These are phyloP conservation scores for Myopa tessellatipennis DNA, from an alignment of 2,888 invertebrate genomes.

Conservation along the genomic window DNA sequence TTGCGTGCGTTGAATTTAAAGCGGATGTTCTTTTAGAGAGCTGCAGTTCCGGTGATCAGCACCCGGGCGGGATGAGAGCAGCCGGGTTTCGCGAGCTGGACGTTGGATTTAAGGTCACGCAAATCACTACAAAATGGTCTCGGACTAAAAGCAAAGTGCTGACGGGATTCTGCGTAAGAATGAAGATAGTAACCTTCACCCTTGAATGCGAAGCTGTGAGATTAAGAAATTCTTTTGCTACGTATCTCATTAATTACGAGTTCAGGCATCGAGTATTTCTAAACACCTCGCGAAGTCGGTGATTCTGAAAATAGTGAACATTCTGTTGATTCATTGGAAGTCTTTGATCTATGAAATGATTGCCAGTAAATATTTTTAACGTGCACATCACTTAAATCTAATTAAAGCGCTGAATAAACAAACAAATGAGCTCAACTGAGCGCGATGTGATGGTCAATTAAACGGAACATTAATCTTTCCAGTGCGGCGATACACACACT, in stretches of 20 bases:
- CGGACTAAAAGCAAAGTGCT: too few relatives aligned
- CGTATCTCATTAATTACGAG: too few relatives aligned
- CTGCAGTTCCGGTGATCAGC: neutral
- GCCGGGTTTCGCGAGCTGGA: too few relatives aligned
- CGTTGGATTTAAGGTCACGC: neutral
- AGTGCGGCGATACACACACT: too few relatives aligned
- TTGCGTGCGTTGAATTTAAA: conserved; percentile 19
- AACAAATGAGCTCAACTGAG: neutral
- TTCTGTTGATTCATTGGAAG: neutral
- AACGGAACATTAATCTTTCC: neutral
- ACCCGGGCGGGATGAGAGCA: neutral
- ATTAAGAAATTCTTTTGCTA: too few relatives aligned
- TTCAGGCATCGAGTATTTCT: too few relatives aligned
- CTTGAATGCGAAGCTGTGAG: too few relatives aligned
- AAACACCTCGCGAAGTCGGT: too few relatives aligned
- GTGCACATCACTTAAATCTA: neutral
- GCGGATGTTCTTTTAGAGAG: neutral
- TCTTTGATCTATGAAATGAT: conserved; percentile 8
- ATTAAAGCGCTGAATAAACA: neutral
- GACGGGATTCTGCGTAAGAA: too few relatives aligned
- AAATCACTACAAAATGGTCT: neutral
- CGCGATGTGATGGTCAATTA: neutral
- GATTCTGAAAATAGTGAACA: too few relatives aligned
- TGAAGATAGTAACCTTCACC: too few relatives aligned
- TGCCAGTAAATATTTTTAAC: neutral